These are phyloP conservation scores for Ormyrus nitidulus DNA, from an alignment of 2,888 invertebrate genomes.

Conservation along the genomic window DNA sequence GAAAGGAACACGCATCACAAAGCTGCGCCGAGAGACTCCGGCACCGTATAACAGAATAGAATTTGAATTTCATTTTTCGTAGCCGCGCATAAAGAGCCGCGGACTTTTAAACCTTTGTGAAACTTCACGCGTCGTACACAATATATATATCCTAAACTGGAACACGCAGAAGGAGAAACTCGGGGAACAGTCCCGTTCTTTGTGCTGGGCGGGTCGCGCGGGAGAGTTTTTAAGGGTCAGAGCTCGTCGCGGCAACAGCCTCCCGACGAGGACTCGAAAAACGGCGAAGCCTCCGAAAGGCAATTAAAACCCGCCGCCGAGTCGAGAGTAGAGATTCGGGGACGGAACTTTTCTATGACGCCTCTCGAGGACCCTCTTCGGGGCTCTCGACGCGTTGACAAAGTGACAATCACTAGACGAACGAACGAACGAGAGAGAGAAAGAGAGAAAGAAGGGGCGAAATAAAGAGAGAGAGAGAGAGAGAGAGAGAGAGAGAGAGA, in stretches of 20 bases:
- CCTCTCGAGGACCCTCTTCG: conserved; percentile 58
- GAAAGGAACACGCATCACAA: conserved; percentile 36
- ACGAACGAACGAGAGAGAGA: conserved; percentile 55
- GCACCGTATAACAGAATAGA: conserved; percentile 24
- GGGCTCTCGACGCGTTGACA: conserved; percentile 69
- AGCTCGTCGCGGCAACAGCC: background rate
- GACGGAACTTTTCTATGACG: conserved; percentile 56
- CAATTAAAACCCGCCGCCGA: conserved; percentile 52
- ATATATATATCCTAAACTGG: background rate
- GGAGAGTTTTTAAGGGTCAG: conserved; percentile 18
- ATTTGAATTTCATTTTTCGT: conserved; percentile 54
- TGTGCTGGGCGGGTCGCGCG: background rate
- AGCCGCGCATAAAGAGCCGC: background rate
- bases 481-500: conserved; percentile 56
- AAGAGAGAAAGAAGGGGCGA: conserved; percentile 58
- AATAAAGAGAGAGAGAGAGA: conserved; percentile 60
- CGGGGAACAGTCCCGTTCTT: conserved; percentile 19
- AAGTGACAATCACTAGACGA: conserved; percentile 70
- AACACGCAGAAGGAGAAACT: conserved; percentile 25
- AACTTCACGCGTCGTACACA: too few relatives aligned
- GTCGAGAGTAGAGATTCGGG: conserved; percentile 58
- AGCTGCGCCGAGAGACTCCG: background rate
- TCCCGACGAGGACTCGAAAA: conserved; percentile 36
- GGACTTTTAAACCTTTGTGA: too few relatives aligned
- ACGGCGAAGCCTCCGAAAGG: conserved; percentile 55